These are phyloP conservation scores for Venustoraphidia nigricollis DNA, from an alignment of 2,888 invertebrate genomes.

Conservation along the genomic window DNA sequence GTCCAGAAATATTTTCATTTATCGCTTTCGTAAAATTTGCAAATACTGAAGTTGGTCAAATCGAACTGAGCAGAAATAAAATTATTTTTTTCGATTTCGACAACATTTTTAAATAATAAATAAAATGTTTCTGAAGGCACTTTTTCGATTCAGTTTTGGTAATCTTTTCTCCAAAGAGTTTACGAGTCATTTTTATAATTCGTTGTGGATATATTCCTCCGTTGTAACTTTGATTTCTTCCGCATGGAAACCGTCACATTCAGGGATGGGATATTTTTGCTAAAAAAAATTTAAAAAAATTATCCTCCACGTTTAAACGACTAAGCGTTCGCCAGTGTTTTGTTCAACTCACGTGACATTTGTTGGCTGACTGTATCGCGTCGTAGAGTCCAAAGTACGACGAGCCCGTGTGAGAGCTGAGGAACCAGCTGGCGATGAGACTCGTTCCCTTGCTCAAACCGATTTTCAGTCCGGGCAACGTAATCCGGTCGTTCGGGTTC, in stretches of 20 bases:
- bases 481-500: slow-evolving; percentile 34
- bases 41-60: no score
- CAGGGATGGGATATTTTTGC: slow-evolving; percentile 46
- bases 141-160: no score
- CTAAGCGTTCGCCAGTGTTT: slow-evolving; percentile 2
- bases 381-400: slow-evolving; percentile 69
- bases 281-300: slow-evolving; percentile 24
- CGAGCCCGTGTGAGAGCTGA: slow-evolving; percentile 55
- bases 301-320: slow-evolving; percentile 6
- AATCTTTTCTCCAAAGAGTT: no score
- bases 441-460: slow-evolving; percentile 59
- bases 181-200: slow-evolving; percentile 38
- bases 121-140: no score
- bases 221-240: slow-evolving; percentile 71
- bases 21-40: no score
- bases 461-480: slow-evolving; percentile 52
- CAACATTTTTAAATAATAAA: no score
- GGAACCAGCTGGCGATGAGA: slow-evolving; percentile 58
- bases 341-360: slow-evolving; percentile 47
- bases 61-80: no score
- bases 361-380: slow-evolving; percentile 52
- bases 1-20: no score
- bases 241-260: slow-evolving; percentile 65
- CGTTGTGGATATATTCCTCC: slow-evolving; percentile 59
- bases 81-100: no score